Evolutionary conservation across 1,140 invertebrate species (phyloP).

Genomic region (Pollicipes pollicipes): DNA sequence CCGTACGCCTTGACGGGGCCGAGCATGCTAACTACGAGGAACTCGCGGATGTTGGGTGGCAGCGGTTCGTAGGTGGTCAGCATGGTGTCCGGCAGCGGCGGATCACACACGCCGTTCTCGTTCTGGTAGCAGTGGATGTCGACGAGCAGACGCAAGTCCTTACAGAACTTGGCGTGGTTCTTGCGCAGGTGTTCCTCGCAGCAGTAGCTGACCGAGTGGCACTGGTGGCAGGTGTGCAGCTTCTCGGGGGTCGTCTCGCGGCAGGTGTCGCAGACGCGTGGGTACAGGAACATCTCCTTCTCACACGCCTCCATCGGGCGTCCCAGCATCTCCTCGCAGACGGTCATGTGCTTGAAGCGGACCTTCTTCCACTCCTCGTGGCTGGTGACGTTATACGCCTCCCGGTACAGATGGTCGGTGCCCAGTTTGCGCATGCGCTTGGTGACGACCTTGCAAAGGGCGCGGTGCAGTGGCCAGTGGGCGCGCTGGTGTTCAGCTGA

Average conservation of each 20-base stretch:
- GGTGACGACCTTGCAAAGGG: constrained; percentile 15
- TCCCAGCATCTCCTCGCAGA: constrained; percentile 36
- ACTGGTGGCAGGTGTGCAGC: constrained; percentile 34
- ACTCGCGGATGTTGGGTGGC: constrained; percentile 14
- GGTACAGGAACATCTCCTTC: constrained; percentile 45
- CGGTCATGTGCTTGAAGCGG: constrained; percentile 11
- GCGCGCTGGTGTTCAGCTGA: constrained; percentile 25
- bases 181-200: constrained; percentile 21
- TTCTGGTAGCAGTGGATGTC: constrained; percentile 25
- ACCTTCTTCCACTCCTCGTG: not conserved
- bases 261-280: constrained; percentile 38
- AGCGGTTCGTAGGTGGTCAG: constrained; percentile 11
- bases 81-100: constrained; percentile 22
- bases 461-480: constrained; percentile 30
- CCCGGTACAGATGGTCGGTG: not conserved
- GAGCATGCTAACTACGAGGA: not conserved
- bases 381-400: not conserved
- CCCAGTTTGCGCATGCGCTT: not conserved
- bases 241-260: constrained; percentile 26
- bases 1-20: not conserved
- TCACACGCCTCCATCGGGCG: constrained; percentile 41
- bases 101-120: constrained; percentile 22
- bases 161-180: constrained; percentile 26
- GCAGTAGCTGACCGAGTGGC: constrained; percentile 34
- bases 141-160: constrained; percentile 24